phyloP scores from a whole-genome alignment of 2,797 vertebrate species.

The Vireo griseus region DNA sequence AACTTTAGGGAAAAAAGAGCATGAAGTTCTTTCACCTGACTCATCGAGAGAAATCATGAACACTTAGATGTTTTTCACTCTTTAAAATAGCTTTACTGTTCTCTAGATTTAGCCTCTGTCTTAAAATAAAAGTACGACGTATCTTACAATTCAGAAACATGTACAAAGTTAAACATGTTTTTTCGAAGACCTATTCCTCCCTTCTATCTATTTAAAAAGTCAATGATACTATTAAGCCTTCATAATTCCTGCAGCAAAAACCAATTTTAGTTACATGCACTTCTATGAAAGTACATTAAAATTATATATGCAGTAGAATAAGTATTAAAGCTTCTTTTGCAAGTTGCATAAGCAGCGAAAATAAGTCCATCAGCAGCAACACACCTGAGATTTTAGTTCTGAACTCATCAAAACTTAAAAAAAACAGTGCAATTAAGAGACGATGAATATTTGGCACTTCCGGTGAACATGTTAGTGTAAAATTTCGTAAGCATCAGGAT shows the following conservation, averaged over 20 bases:
- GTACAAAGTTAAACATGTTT: background rate
- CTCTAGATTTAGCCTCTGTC: background rate
- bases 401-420: background rate
- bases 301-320: background rate
- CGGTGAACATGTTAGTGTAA: background rate
- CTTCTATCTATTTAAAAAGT: background rate
- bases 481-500: background rate
- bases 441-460: background rate
- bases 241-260: background rate
- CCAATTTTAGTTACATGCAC: rapidly evolving
- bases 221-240: background rate
- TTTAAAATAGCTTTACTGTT: background rate
- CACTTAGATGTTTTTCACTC: background rate
- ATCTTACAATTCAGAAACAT: background rate
- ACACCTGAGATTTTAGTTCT: background rate
- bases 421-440: background rate
- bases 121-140: background rate
- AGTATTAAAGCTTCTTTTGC: background rate
- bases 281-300: background rate
- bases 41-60: background rate
- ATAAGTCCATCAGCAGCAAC: background rate
- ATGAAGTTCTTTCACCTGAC: background rate
- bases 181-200: background rate
- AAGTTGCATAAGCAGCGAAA: background rate
- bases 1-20: background rate